Percentiles rank a stretch among this genome's conserved stretches.
These are phyloP conservation scores for Etheostoma nigrum DNA, from an alignment of 2,797 vertebrate genomes.

Conservation along the genomic window DNA sequence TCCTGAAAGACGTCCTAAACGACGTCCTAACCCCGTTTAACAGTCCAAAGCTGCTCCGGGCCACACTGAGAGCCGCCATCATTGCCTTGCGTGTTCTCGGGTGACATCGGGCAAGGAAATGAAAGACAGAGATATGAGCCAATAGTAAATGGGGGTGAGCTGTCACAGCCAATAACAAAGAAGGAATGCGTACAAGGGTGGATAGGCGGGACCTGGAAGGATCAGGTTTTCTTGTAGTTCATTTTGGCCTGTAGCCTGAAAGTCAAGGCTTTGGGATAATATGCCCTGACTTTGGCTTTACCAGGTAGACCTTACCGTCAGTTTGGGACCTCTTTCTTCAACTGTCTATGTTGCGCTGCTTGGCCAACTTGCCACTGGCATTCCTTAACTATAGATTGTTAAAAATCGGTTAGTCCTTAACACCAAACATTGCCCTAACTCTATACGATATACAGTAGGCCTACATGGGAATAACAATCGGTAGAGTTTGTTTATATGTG, in stretches of 20 bases:
- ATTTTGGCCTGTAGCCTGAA: slow-evolving; percentile 27
- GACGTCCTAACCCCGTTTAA: slow-evolving; percentile 58
- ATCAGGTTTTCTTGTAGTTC: slow-evolving; percentile 17
- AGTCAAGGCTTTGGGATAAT: not conserved
- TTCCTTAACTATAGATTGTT: too few species aligned
- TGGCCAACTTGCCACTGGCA: too few species aligned
- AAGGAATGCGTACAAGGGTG: accelerated
- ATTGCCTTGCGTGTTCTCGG: slow-evolving; percentile 31
- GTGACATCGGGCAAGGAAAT: not conserved
- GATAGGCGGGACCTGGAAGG: slow-evolving; percentile 39
- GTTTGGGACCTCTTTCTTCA: accelerated
- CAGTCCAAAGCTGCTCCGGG: slow-evolving; percentile 71
- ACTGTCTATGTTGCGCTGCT: too few species aligned
- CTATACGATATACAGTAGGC: too few species aligned
- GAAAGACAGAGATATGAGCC: slow-evolving; percentile 42
- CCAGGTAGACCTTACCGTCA: not conserved
- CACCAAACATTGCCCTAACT: not conserved
- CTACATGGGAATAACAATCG: not conserved
- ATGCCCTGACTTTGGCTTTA: slow-evolving; percentile 3
- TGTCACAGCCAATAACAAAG: slow-evolving; percentile 68
- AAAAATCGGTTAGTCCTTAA: too few species aligned
- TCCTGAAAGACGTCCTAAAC: slow-evolving; percentile 53
- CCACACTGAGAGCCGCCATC: slow-evolving; percentile 83
- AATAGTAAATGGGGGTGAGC: slow-evolving; percentile 53
- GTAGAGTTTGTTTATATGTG: too few species aligned